Evolutionary conservation across 2,888 invertebrate genomes (phyloP), one percentile per base, ranked within the genome.

Genomic region (Willowsia nigromaculata): DNA sequence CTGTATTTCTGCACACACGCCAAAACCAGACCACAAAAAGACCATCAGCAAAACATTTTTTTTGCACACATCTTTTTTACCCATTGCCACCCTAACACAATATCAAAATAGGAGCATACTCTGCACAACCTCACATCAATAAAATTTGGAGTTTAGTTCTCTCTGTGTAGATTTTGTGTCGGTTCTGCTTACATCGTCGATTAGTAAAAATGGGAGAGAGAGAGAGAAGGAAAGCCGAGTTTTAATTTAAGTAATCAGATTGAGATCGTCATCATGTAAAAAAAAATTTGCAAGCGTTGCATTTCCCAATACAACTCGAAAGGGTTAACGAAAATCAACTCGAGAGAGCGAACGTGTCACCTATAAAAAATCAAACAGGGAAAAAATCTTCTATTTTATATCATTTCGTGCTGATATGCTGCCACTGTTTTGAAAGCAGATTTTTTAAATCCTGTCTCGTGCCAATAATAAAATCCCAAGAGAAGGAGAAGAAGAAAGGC

Each of bases 391-490:
- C 33, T 68, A 18, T 62, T 40, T 15, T 40, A 27, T 65, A n/a
- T n/a, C n/a, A 15, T 5, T 65, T 13, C 13, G 7, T 30, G 30
- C 65, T 71, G 40, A 33, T 37, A 4, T 27, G 18, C 40, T 59
- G 18, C 40, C 6, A 0, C 68, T 22, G 37, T 71, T 27, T 43
- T n/a, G 15, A 43, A 25, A 65, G 33, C 43, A 18, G 43, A 47
- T n/a, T 68, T 68, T 27, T n/a, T n/a, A n/a, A 68, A 68, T 71
- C 43, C 71, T 27, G 71, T 71, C 71, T 71, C 71, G 71, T 71
- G 71, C 71, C 71, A 71, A 71, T 71, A 71, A 43, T 43, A 71
- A 71, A 71, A 71, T 71, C 71, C 27, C 71, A 22, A 71, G 65
- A 33, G 65, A 15, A 65, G 22, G 5, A 37, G 13, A 37, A 37